These are phyloP conservation scores for Hydrozoanthus gracilis DNA, from an alignment of 92 coral and sea anemone genomes.

Conservation along the genomic window DNA sequence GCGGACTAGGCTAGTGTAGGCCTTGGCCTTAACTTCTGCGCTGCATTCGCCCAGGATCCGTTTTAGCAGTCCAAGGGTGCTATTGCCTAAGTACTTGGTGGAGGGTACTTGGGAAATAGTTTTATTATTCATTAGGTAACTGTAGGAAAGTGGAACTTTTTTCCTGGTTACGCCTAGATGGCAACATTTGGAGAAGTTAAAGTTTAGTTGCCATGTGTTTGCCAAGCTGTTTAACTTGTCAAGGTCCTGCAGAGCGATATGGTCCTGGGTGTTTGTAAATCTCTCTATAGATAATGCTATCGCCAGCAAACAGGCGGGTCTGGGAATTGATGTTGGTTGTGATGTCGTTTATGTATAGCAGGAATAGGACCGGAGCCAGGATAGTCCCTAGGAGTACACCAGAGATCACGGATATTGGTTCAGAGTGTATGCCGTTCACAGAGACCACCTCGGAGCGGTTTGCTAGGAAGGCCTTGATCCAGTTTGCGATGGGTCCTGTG, in stretches of 20 bases:
- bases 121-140: neutral
- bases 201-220: neutral
- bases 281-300: no score
- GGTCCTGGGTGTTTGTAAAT: no score
- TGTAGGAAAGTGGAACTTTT: neutral
- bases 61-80: neutral
- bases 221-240: neutral
- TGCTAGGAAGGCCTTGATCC: conserved; percentile 21
- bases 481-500: neutral
- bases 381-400: no score
- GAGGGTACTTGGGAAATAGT: no score
- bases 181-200: conserved; percentile 8
- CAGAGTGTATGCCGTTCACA: neutral
- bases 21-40: no score
- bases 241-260: neutral
- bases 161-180: conserved; percentile 36
- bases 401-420: neutral
- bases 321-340: no score
- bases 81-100: neutral
- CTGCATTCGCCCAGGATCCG: no score
- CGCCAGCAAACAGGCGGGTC: no score
- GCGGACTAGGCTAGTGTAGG: no score
- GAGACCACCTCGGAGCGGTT: conserved; percentile 6
- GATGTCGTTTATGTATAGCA: no score
- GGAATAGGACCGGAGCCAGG: neutral